Evolutionary conservation across 2,113 vertebrate species (phyloP), one percentile per base, ranked within the genome.

Genomic region (Psilopsiagon aymara): DNA sequence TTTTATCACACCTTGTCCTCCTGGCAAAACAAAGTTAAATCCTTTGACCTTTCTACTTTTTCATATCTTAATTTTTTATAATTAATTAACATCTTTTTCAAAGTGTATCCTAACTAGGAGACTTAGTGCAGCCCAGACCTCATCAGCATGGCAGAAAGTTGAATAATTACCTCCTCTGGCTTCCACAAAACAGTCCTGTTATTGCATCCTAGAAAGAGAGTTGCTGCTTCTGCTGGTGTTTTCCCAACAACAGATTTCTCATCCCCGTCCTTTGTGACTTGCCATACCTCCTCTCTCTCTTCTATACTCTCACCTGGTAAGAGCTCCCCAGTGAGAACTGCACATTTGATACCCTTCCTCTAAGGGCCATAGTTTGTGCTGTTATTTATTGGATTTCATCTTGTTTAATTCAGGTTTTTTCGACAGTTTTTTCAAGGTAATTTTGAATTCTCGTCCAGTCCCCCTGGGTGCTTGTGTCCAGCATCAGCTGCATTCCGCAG

Each of bases 1-100:
- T 79, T 92, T 90, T 96, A 95, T 92, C 63, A 43, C 59, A 82
- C 85, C 71, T 90, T 92, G 49, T 80, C 74, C 74, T 93, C 90
- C 94, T 86, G 88, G 71, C 79, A 82, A 93, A 94, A 79, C 67
- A 88, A 91, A 91, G 75, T 69, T 79, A 80, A 90, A 76, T 80
- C 75, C 82, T 86, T 75, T 5, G 3, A 78, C 75, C 69, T 92
- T 81, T 78, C 51, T 81, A 53, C 44, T 86, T 92, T 86, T 88
- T 92, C 1, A 0, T 66, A 37, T 51, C 46, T 88, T 93, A 88
- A 93, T 83, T 28, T 86, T 88, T 59, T 88, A 83, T 0, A 83
- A 74, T 96, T 90, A 88, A 88, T 90, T 93, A 88, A 75, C 21
- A 33, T 83, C 6, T 80, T 80, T 78, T 84, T 49, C 51, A n/a